Evolutionary conservation across 1,140 invertebrate genomes (phyloP), one percentile per base, ranked within the genome.

Genomic region (Choristoneura fumiferana): DNA sequence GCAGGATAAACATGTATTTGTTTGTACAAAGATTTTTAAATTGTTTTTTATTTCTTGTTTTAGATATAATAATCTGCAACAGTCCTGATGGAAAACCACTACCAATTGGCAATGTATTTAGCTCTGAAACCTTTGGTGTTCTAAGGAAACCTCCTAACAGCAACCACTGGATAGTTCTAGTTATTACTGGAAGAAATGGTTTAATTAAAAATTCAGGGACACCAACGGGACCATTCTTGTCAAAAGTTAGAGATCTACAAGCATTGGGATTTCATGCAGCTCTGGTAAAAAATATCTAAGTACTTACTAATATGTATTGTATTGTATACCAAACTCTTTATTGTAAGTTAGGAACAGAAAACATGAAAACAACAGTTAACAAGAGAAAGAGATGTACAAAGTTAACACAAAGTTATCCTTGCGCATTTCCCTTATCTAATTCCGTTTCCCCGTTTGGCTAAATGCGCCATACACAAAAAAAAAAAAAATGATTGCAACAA

Each of bases 11-110:
- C n/a, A n/a, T n/a, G n/a, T n/a, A 6, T 29, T 29, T 29, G 22
- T 3, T 29, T 29, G 2, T 29, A 29, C 22, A 54, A 45, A 17
- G 57, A 34, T 60, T 12, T 49, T 53, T 14, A 54, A 58, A 13
- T 54, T 17, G n/a, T 36, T 60, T 49, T 34, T 59, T 65, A 58
- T 17, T 14, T 60, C 58, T 90, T 6, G 6, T 29, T 90, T 58
- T 79, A 80, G 91, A 93, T 81, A 81, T 93, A 57, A 73, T 93
- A 13, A 59, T 93, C 45, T 91, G 92, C 63, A 64, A 91, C 52
- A 78, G 92, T 70, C 57, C 74, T 49, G 40, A 71, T 36, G 88
- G 86, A 9, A 67, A 61, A 18, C 83, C 88, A 15, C 54, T 89
- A 17, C 54, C 78, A 59, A 74, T 90, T 37, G 53, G 81, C 13